Conservation (phyloP, 1,140 invertebrate species). For the Acromyrmex charruanus region DNA sequence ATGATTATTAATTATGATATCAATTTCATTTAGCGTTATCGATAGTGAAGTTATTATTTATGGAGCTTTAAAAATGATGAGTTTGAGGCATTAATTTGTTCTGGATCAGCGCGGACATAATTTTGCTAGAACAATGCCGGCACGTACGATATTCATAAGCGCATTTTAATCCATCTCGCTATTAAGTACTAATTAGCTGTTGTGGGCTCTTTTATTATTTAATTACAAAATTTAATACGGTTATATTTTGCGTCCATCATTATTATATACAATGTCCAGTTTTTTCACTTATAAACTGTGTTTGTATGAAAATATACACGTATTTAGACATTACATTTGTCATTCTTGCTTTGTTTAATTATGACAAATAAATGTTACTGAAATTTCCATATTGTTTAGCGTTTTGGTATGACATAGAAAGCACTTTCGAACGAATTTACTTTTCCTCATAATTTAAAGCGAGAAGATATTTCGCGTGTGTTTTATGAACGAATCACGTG, state of each 20-base stretch:
- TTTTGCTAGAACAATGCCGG: slow-evolving; percentile 39
- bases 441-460: slow-evolving; percentile 29
- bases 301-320: background rate
- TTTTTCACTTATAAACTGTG: background rate
- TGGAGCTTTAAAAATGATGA: slow-evolving; percentile 18
- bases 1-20: background rate
- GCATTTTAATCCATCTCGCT: slow-evolving; percentile 40
- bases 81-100: slow-evolving; percentile 42
- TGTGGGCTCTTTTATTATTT: slow-evolving; percentile 43
- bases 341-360: slow-evolving; percentile 21
- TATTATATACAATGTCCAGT: background rate
- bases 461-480: slow-evolving; percentile 38
- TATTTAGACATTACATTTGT: background rate
- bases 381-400: background rate
- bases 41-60: slow-evolving; percentile 44
- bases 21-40: slow-evolving; percentile 4
- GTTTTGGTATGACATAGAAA: background rate
- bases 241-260: slow-evolving; percentile 11
- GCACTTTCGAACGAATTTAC: background rate
- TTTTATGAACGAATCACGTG: slow-evolving; percentile 48
- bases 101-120: slow-evolving; percentile 46
- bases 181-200: slow-evolving; percentile 53
- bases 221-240: slow-evolving; percentile 48
- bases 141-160: slow-evolving; percentile 41
- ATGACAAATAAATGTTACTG: background rate